Conservation (phyloP, 2,797 vertebrate species). For the Paedocypris micromegethes region DNA sequence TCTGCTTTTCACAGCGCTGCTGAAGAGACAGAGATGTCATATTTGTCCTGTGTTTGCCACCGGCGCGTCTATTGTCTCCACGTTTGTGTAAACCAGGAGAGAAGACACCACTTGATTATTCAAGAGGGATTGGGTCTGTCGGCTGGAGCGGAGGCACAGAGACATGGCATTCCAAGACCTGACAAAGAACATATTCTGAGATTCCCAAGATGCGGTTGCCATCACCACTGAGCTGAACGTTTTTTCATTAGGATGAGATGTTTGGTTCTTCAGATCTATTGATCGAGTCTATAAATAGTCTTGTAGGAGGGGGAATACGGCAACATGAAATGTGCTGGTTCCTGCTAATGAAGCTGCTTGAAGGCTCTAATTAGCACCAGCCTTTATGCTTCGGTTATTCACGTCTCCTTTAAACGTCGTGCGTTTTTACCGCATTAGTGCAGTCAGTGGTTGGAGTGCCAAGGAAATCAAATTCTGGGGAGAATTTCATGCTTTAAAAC, state of each 20-base stretch:
- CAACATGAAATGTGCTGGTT: conserved; percentile 44
- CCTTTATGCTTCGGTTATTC: conserved; percentile 48
- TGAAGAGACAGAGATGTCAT: conserved; percentile 20
- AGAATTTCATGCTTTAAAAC: conserved; percentile 20
- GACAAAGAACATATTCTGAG: no score
- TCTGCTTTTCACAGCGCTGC: conserved; percentile 30
- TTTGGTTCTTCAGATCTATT: conserved; percentile 37
- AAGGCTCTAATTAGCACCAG: conserved; percentile 58
- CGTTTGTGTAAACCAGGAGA: conserved; percentile 42
- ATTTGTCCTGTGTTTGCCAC: conserved; percentile 39
- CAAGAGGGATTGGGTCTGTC: conserved; percentile 12
- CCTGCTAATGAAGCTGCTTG: conserved; percentile 54
- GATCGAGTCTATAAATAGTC: conserved; percentile 44
- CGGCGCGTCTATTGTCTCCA: conserved; percentile 31
- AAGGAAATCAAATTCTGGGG: not conserved
- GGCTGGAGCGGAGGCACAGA: not conserved
- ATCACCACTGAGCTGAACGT: conserved; percentile 25
- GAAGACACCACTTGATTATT: conserved; percentile 21
- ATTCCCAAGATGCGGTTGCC: no score
- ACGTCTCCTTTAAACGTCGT: conserved; percentile 35
- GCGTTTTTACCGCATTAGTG: not conserved
- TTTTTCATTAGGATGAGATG: conserved; percentile 28
- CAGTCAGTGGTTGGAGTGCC: conserved; percentile 2
- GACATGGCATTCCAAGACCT: conserved; percentile 14
- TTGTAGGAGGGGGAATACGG: conserved; percentile 46